Conservation (phyloP, 2,888 invertebrate species). For the Pecten maximus region DNA sequence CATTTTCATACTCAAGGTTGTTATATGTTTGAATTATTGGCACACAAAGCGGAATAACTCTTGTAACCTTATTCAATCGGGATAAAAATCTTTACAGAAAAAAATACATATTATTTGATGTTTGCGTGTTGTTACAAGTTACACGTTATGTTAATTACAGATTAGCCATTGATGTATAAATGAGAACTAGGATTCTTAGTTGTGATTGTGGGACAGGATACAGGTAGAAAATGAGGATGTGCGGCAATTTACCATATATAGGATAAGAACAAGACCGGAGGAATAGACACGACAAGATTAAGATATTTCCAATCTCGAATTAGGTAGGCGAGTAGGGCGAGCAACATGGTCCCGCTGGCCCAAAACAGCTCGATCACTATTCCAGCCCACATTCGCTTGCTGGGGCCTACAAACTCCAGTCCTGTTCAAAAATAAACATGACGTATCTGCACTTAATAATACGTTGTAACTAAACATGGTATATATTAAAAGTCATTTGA, state of each 20-base stretch:
- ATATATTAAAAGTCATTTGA: neutral
- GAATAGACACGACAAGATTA: conserved; percentile 47
- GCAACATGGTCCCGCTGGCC: conserved; percentile 76
- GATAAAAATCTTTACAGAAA: too few relatives aligned
- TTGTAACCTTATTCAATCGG: too few relatives aligned
- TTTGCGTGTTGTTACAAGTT: too few relatives aligned
- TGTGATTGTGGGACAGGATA: too few relatives aligned
- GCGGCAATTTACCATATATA: conserved; percentile 46
- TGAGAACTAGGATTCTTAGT: too few relatives aligned
- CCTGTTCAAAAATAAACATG: conserved; percentile 61
- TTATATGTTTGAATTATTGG: too few relatives aligned
- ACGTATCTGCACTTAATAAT: neutral
- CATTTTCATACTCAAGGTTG: too few relatives aligned
- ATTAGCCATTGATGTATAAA: too few relatives aligned
- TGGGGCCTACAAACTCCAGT: conserved; percentile 83
- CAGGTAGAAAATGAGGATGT: too few relatives aligned
- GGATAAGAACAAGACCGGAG: conserved; percentile 43
- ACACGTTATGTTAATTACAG: too few relatives aligned
- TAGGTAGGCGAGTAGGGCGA: conserved; percentile 72
- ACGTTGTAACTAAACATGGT: neutral
- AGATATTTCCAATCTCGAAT: conserved; percentile 71
- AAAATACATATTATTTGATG: too few relatives aligned
- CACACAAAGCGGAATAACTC: neutral
- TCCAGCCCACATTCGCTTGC: conserved; percentile 80
- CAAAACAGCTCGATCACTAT: conserved; percentile 81